These are phyloP conservation scores for Taeniopygia guttata DNA, from an alignment of 2,797 vertebrate genomes.

Conservation along the genomic window DNA sequence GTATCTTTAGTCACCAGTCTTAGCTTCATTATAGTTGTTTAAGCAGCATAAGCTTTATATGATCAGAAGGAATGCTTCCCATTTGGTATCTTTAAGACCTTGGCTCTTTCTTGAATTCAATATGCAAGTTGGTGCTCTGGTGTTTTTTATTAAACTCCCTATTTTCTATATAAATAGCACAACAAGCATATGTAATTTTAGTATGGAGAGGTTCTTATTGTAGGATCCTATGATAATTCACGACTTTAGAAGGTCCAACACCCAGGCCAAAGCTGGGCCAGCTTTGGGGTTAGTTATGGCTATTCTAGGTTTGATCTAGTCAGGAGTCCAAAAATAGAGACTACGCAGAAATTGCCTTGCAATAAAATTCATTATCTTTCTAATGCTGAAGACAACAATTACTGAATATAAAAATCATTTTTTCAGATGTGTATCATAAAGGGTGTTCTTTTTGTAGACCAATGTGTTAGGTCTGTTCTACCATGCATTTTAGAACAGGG, in stretches of 20 bases:
- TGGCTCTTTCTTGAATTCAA: no score
- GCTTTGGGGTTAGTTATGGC: not conserved
- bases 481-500: not conserved
- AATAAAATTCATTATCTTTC: not conserved
- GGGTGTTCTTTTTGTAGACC: not conserved
- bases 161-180: not conserved
- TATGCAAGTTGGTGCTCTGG: not conserved
- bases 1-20: not conserved
- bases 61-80: not conserved
- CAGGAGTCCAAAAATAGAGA: not conserved
- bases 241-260: not conserved
- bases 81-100: not conserved
- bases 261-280: not conserved
- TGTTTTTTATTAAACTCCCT: not conserved
- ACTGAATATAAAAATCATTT: not conserved
- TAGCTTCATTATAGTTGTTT: not conserved
- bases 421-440: not conserved
- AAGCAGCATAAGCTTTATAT: not conserved
- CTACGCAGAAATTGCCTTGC: not conserved
- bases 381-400: not conserved
- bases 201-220: not conserved
- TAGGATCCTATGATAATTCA: not conserved
- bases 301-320: not conserved
- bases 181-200: not conserved
- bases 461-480: not conserved